Evolutionary conservation across 2,888 invertebrate genomes (phyloP).

Genomic region (Thysanoteuthis rhombus): DNA sequence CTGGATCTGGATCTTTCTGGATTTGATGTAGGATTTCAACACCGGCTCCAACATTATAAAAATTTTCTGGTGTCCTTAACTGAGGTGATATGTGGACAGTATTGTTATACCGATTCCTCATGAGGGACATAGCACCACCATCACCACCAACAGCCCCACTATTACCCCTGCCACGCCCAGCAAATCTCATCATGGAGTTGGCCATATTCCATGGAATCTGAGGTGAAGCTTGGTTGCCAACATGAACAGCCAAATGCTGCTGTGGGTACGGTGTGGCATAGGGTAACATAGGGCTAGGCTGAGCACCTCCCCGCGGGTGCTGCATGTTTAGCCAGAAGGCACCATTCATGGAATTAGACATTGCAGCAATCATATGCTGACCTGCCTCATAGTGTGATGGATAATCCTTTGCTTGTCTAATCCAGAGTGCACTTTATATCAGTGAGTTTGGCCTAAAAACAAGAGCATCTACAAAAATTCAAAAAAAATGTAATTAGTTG

Average conservation of each 20-base stretch:
- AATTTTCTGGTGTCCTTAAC: background rate
- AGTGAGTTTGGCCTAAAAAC: background rate
- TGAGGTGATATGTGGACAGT: background rate
- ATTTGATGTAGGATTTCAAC: background rate
- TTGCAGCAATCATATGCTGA: background rate
- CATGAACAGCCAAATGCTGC: slow-evolving; percentile 13
- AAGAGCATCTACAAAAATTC: background rate
- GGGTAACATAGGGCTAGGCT: background rate
- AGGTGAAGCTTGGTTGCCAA: background rate
- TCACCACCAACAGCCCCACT: background rate
- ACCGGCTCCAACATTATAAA: background rate
- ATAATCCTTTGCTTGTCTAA: background rate
- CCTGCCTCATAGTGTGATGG: background rate
- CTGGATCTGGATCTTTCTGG: background rate
- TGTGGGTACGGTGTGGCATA: background rate
- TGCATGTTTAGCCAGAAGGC: slow-evolving; percentile 25
- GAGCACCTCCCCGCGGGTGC: background rate
- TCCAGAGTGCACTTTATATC: background rate
- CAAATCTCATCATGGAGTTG: slow-evolving; percentile 1
- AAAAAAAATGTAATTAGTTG: background rate
- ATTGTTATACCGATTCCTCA: background rate
- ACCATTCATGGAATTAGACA: slow-evolving; percentile 30
- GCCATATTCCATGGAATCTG: slow-evolving; percentile 13
- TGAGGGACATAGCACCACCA: background rate
- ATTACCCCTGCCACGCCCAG: background rate